Conservation (phyloP, 2,113 vertebrate species). For the Pteruthius melanotis region DNA sequence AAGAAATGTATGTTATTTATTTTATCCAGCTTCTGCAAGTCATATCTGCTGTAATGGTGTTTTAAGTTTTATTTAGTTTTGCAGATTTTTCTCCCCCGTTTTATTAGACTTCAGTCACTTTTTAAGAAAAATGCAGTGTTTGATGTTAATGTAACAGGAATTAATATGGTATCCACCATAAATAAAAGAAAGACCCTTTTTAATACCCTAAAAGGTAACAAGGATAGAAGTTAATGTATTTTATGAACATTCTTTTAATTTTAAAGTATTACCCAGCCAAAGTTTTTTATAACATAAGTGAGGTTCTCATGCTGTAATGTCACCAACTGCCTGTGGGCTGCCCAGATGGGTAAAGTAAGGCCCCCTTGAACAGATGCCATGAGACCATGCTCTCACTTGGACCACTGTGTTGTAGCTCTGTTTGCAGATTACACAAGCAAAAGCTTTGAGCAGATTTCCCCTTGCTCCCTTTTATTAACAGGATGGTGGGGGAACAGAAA, state of each 20-base stretch:
- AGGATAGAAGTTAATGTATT: not conserved
- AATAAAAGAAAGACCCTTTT: not conserved
- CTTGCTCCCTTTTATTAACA: not conserved
- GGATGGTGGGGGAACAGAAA: not conserved
- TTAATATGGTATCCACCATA: not conserved
- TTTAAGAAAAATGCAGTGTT: not conserved
- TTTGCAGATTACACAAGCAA: not conserved
- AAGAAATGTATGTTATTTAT: not conserved
- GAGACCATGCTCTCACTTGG: not conserved
- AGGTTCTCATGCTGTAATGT: not conserved
- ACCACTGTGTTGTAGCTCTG: not conserved
- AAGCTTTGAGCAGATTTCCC: not conserved
- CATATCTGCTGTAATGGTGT: not conserved
- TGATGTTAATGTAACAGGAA: not conserved
- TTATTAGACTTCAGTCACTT: not conserved
- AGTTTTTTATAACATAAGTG: not conserved
- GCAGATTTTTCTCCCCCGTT: fast-evolving
- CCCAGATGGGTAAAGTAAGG: not conserved
- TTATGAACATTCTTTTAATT: not conserved
- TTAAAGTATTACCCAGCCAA: not conserved
- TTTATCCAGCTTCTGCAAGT: not conserved
- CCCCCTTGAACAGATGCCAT: not conserved
- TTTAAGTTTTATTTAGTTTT: not conserved
- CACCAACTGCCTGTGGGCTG: not conserved
- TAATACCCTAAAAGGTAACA: not conserved